Evolutionary conservation across 30 jellyfish, hydroid and myxozoan species (phyloP).

Genomic region (Hydractinia echinata): DNA sequence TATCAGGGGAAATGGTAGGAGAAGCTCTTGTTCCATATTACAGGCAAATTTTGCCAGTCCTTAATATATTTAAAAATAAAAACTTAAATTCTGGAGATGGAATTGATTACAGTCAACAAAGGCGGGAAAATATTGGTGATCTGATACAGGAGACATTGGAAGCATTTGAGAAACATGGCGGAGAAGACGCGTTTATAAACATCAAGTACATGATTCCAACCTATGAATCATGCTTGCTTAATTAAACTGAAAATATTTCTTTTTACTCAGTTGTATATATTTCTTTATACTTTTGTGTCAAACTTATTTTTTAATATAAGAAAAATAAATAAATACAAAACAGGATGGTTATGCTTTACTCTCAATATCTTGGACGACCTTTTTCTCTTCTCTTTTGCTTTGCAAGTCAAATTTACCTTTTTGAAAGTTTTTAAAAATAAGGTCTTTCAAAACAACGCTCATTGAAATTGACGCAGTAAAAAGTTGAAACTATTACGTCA

Average conservation of each 20-base stretch:
- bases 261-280: no score
- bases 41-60: conserved; percentile 81
- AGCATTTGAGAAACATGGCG: conserved; percentile 77
- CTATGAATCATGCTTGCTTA: conserved; percentile 75
- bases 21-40: conserved; percentile 94
- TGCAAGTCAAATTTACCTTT: no score
- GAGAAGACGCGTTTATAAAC: conserved; percentile 81
- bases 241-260: conserved; percentile 16
- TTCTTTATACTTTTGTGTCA: no score
- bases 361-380: no score
- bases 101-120: conserved; percentile 91
- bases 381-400: no score
- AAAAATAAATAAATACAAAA: no score
- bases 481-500: no score
- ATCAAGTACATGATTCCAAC: conserved; percentile 91
- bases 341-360: no score
- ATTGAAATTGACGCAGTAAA: no score
- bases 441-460: no score
- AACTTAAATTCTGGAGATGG: conserved; percentile 84
- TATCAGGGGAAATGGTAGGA: conserved; percentile 95
- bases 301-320: no score
- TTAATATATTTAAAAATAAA: conserved; percentile 76
- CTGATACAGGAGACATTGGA: conserved; percentile 81
- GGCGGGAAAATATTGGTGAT: conserved; percentile 88
- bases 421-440: no score